These are phyloP conservation scores for Sepiola atlantica DNA, from an alignment of 2,888 invertebrate genomes.

Conservation along the genomic window DNA sequence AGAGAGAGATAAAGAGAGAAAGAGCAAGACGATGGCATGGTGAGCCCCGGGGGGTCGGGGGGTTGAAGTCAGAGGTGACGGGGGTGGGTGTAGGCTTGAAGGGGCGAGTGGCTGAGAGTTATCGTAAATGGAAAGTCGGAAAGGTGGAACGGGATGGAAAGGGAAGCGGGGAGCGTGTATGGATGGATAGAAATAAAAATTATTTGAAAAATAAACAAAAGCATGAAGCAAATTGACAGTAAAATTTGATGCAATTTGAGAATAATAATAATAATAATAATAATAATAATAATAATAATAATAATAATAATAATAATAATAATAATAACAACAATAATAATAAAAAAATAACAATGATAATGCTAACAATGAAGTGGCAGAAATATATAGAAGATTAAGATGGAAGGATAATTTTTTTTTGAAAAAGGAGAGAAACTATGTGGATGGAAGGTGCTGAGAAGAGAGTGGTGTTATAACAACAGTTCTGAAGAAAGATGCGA, in stretches of 20 bases:
- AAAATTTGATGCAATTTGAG: conserved; percentile 15
- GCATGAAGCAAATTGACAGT: not conserved
- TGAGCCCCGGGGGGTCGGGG: not conserved
- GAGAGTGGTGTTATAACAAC: not conserved
- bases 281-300: not conserved
- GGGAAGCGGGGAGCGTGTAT: not conserved
- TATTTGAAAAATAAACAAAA: conserved; percentile 24
- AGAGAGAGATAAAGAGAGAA: not conserved
- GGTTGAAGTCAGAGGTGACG: not conserved
- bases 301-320: not conserved
- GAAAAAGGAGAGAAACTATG: not conserved
- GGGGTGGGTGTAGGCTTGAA: not conserved
- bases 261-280: conserved; percentile 8
- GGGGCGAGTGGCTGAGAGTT: not conserved
- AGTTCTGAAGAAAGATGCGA: not conserved
- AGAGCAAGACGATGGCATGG: not conserved
- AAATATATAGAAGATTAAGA: not conserved
- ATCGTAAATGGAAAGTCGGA: not conserved
- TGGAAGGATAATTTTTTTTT: not conserved
- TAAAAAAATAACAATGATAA: too few relatives aligned
- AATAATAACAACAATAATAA: conserved; percentile 4
- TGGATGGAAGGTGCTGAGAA: not conserved
- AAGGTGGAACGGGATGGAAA: not conserved
- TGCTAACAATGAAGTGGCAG: too few relatives aligned
- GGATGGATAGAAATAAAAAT: not conserved